Base-by-base conservation (phyloP, 2,797 vertebrate genomes). In the Smutsia gigantea region DNA sequence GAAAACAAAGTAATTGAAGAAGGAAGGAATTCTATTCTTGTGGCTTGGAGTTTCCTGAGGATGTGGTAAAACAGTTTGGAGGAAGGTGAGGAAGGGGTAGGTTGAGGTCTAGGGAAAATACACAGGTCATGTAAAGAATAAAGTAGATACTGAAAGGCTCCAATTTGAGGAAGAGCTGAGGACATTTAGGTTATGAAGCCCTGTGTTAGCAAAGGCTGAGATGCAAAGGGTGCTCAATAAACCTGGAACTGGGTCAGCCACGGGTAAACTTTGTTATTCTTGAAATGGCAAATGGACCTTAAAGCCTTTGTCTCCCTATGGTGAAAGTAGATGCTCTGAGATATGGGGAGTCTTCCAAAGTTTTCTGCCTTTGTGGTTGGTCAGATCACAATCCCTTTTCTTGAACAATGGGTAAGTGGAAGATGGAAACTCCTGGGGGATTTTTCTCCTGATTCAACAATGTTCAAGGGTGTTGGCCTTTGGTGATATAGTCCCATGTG, bases 361-460 rank as follows among this genome's bases (percentile, higher is more conserved):
- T 74, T 89, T 42, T 93, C 82, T 75, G 64, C 64, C 55, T 37
- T 2, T 57, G 27, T 14, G 57, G 13, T 14, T 46, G 57, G 29
- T 78, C 57, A 83, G 29, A 31, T 94, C 75, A 87, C 11, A 78
- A 63, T 87, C 27, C n/a, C 79, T 92, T 68, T 27, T 31, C 37
- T 31, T 74, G 31, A 90, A 87, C 59, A 79, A 37, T 7, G 34
- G 53, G 63, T 94, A 96, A 93, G 71, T 69, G 34, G 89, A 97
- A 92, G 86, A 87, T 51, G 59, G 93, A 94, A 97, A 97, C 10
- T 86, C 57, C 85, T 86, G 46, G 87, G 96, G 81, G 29, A 64
- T 63, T 95, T 94, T 97, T 90, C 74, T 94, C 75, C 84, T 97
- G 29, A 94, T 94, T 97, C 85, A 87, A 78, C 15, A 51, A 74